These are phyloP conservation scores for Coptotermes formosanus DNA, from an alignment of 1,140 invertebrate species.

Conservation along the genomic window DNA sequence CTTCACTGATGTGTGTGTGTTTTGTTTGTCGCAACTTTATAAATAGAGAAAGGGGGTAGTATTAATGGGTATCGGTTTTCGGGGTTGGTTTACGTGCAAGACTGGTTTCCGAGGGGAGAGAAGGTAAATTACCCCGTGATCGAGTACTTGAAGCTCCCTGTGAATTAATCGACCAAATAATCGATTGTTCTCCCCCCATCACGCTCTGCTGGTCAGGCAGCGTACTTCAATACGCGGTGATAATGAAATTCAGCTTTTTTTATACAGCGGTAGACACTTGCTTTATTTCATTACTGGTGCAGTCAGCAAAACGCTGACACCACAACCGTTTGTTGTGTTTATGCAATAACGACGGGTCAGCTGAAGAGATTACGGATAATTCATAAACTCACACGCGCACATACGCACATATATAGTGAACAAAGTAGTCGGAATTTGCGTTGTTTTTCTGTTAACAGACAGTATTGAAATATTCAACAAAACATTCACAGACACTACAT, in stretches of 20 bases:
- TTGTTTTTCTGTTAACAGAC: too few relatives aligned
- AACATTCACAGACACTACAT: too few relatives aligned
- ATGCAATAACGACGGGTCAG: background rate
- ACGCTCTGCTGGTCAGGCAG: background rate
- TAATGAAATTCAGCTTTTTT: background rate
- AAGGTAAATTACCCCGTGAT: conserved; percentile 29
- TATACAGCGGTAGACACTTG: background rate
- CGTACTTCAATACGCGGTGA: background rate
- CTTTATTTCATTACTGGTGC: background rate
- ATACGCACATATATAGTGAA: too few relatives aligned
- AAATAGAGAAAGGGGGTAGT: background rate
- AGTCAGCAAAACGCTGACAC: background rate
- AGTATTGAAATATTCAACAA: too few relatives aligned
- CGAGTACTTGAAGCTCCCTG: conserved; percentile 28
- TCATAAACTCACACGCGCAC: too few relatives aligned
- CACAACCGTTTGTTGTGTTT: background rate
- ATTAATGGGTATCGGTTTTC: conserved; percentile 16
- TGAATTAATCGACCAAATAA: conserved; percentile 30
- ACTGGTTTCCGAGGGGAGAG: conserved; percentile 9
- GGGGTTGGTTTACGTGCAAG: conserved; percentile 25
- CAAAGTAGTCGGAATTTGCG: too few relatives aligned
- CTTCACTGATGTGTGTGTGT: conserved; percentile 10
- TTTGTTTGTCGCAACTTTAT: conserved; percentile 8
- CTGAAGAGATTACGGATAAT: background rate
- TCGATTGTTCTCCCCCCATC: conserved; percentile 23